phyloP scores from a whole-genome alignment of 2,113 vertebrate genomes.

The Neolamprologus brichardi region DNA sequence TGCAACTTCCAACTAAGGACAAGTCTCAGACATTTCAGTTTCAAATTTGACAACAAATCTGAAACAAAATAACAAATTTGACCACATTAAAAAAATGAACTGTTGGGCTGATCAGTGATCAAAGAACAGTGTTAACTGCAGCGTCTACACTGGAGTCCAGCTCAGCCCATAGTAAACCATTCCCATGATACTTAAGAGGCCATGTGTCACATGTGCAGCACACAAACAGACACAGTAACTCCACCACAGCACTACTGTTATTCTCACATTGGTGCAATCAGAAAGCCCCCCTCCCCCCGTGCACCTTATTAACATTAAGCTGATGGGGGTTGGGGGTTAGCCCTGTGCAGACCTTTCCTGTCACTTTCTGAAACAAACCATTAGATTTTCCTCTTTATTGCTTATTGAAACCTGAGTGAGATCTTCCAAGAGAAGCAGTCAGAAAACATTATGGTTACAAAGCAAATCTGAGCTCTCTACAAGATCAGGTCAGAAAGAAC shows the following conservation, averaged over 20 bases:
- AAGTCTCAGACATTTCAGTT: fast-evolving
- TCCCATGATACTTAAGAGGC: not conserved
- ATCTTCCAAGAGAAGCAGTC: not conserved
- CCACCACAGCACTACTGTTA: not conserved
- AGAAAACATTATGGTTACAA: not conserved
- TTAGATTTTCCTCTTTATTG: not conserved
- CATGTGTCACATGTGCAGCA: not conserved
- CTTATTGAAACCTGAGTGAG: not conserved
- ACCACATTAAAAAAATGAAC: not conserved
- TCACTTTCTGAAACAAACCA: not conserved
- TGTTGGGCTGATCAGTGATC: not conserved
- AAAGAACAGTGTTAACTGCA: not conserved
- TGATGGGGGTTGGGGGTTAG: not conserved
- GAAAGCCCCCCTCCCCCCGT: not conserved
- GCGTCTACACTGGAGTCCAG: not conserved
- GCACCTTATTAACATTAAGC: not conserved
- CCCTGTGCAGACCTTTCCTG: not conserved
- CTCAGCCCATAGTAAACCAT: not conserved
- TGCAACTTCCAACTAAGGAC: not conserved
- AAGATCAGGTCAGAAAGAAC: not conserved
- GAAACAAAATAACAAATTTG: not conserved
- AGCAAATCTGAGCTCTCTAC: not conserved
- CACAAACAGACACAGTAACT: not conserved
- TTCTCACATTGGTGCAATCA: not conserved
- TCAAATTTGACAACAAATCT: not conserved